Conservation (phyloP, 2,113 vertebrate species). For the Arizona elegans region DNA sequence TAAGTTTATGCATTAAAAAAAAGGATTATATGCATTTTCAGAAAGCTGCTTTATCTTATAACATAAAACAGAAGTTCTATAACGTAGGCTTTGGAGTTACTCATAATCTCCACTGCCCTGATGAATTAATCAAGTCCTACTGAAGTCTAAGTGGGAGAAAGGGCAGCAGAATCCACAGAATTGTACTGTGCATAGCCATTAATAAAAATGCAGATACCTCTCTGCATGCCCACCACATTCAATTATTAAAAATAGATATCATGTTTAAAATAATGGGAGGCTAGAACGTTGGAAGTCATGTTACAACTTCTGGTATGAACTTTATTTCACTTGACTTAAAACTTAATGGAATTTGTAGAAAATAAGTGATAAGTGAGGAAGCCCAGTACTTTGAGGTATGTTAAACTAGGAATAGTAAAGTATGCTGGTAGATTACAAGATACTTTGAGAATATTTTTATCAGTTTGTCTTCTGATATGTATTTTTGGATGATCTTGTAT, state of each 20-base stretch:
- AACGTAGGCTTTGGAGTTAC: background rate
- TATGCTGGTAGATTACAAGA: background rate
- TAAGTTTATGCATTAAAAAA: background rate
- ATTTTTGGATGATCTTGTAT: background rate
- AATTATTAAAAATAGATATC: background rate
- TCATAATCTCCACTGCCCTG: background rate
- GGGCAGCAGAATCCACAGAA: background rate
- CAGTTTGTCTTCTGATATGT: background rate
- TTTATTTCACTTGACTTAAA: background rate
- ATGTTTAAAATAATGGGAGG: background rate
- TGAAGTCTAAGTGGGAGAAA: background rate
- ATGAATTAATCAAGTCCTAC: background rate
- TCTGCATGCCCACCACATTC: background rate
- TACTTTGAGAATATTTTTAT: background rate
- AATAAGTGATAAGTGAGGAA: background rate
- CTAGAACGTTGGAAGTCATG: background rate
- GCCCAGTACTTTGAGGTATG: background rate
- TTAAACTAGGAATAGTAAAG: background rate
- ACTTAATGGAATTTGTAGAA: background rate
- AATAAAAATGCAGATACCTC: background rate
- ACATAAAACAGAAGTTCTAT: background rate
- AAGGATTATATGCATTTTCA: background rate
- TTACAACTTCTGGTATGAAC: background rate
- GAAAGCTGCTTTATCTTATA: background rate
- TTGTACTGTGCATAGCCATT: background rate